Base-by-base conservation (phyloP, 2,888 invertebrate genomes). In the Spilarctia lutea region DNA sequence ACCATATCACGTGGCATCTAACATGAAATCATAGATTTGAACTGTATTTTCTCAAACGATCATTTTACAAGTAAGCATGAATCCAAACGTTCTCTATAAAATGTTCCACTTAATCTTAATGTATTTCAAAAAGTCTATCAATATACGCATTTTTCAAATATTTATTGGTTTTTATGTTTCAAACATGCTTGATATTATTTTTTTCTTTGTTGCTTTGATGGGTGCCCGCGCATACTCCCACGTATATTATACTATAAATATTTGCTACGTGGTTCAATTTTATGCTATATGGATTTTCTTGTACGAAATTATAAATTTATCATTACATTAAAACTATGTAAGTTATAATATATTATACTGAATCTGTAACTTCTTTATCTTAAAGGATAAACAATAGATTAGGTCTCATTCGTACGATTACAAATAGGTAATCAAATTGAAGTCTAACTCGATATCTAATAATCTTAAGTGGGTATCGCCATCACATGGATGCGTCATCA, bases 151-250 rank as follows among this genome's bases (percentile, higher is more conserved):
- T 30, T 48, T 68, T 30, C 30, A 30, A 48, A 70, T 60, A 60
- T 56, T 60, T 60, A 60, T 60, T 70, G 33, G 27, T 60, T 70
- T 48, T 70, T 60, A 56, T 70, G n/a, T 69, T 52, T 67, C 45
- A 67, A 45, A 67, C 67, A 45, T 39, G 10, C 18, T 30, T 30
- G 67, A 67, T 67, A 84, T 81, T 82, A 82, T 86, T 85, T 75
- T 24, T 24, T 56, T 56, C n/a, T 56, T 78, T 81, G 76, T 80
- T 79, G 83, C 79, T 88, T 88, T 87, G 87, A 89, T 87, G 83
- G 76, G 75, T 78, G 75, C 88, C 89, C 88, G 89, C 90, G 88
- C 87, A 52, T 6, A 30, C 45, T 27, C 67, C 67, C 45, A 68
- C 71, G 42, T 42, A 27, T 27, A 63, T 63, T n/a, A 42, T 63